Evolutionary conservation across 1,140 invertebrate species (phyloP), one percentile per base, ranked within the genome.

Genomic region (Spodoptera litura): DNA sequence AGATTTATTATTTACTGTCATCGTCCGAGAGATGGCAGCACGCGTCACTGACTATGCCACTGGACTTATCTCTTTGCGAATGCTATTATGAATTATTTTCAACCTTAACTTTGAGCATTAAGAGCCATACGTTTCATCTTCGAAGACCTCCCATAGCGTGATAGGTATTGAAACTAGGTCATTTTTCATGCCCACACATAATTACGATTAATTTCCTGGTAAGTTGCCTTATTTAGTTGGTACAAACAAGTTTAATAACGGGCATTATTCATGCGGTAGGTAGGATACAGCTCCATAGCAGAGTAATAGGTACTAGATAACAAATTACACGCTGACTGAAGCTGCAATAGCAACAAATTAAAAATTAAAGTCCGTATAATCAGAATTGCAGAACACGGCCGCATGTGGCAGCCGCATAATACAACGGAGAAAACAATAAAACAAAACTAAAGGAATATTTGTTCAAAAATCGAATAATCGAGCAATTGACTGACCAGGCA

Each of bases 1-100:
- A 89, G 93, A 94, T 94, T 94, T 94, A 94, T 93, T 93, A 91
- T 90, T 85, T 82, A 85, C 90, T 92, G 91, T 92, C 91, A 91
- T 90, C 93, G 84, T 80, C 85, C 90, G 86, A 88, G 87, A 94
- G 93, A 92, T 93, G 93, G 91, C 91, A 90, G 90, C 90, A 94
- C 89, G 92, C 91, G 87, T 92, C 91, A 93, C 89, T 89, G 85
- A 83, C 75, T 76, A 82, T 83, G 87, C 86, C 86, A 90, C 89
- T 87, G 85, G 83, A 84, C 79, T 90, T 89, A 89, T 91, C 87
- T 91, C 78, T 79, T 71, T 78, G 51, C 25, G 58, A 56, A 66
- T 74, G 79, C 51, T 13, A 64, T 78, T 66, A 62, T 35, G 62
- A n/a, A 62, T 64, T n/a, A 75, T 53, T 75, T 51, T 75, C 59